Evolutionary conservation across 2,113 vertebrate species (phyloP), one percentile per base, ranked within the genome.

Genomic region (Erinaceus europaeus): DNA sequence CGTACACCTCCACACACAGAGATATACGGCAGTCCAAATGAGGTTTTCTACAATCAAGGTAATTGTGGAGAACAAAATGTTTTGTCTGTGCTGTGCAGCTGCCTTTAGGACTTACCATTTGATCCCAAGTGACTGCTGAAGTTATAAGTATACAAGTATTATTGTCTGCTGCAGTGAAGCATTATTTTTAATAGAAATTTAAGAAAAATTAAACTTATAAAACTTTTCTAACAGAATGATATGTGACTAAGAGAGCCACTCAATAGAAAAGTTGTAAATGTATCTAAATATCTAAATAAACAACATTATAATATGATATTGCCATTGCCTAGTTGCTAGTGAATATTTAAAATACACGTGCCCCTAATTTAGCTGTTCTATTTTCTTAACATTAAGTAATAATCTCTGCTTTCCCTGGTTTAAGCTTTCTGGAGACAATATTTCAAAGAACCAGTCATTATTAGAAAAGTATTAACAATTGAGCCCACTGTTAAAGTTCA

Each of bases 11-110:
- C 10, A 42, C 14, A 55, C 34, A 65, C 29, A 83, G 29, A 80
- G 17, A 53, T 29, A 67, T 34, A 61, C 9, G 95, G 27, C 73
- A 95, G 90, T 94, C 95, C 95, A 96, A 97, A 98, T 97, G 95
- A 97, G 97, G 97, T 97, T 97, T 97, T 95, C 94, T 94, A 95
- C 97, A 97, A 97, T 98, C 96, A 98, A 96, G 93, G 96, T 97
- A 98, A 98, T 98, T 97, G 97, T 94, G 86, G 91, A 95, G 89
- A 95, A 97, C 84, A 95, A 96, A 97, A 97, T 95, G 96, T 97
- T 96, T 94, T 95, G 86, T 96, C 95, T 95, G 91, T 91, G 78
- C 80, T 88, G 84, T 95, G 93, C 91, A 96, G 96, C 97, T 97
- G 96, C 87, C 92, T 96, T 97, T 95, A 95, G 93, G 87, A 93